Base-by-base conservation (phyloP, 1,140 invertebrate species). In the Papilio polyxenes region DNA sequence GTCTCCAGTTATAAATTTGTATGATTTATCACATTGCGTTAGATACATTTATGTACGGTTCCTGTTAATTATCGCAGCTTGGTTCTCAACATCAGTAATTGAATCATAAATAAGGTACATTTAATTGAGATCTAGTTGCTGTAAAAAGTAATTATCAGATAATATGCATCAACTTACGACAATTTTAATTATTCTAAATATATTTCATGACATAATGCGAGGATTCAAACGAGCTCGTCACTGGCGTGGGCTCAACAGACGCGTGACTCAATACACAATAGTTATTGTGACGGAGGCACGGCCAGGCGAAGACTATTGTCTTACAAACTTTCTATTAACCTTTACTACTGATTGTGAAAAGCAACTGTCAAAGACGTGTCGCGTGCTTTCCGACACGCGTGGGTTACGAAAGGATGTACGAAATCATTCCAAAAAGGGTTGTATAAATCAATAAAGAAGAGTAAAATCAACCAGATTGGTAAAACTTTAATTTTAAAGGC, bases 281-380 rank as follows among this genome's bases (percentile, higher is more conserved):
- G 83, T 84, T 85, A 89, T 90, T 90, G 89, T 90, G 83, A 82
- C 85, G 84, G 83, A 81, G 78, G 81, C 77, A 75, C 77, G 56
- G 86, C 49, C 81, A 81, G 48, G 65, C 83, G 72, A 56, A 82
- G 72, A 75, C 83, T 83, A 89, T 90, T 90, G 88, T 89, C 86
- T 89, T 87, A 88, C 86, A 78, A 78, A 87, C 89, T 90, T 90
- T 90, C 89, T 90, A 90, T 86, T 90, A 88, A 89, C 89, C 89
- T 90, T 89, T 88, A 87, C 86, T 88, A 85, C 84, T 85, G 82
- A 75, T 87, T 88, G 83, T 85, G 85, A 87, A 88, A 89, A 88
- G 86, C 85, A 78, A 65, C 85, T 84, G 84, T 84, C 82, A 85
- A 84, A 62, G 56, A 85, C 78, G 78, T 83, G 81, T 83, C 77